A percentile compares a stretch with the other conserved stretches of the same genome.
phyloP scores from a whole-genome alignment of 1,140 invertebrate genomes.

The Drosophila navojoa region DNA sequence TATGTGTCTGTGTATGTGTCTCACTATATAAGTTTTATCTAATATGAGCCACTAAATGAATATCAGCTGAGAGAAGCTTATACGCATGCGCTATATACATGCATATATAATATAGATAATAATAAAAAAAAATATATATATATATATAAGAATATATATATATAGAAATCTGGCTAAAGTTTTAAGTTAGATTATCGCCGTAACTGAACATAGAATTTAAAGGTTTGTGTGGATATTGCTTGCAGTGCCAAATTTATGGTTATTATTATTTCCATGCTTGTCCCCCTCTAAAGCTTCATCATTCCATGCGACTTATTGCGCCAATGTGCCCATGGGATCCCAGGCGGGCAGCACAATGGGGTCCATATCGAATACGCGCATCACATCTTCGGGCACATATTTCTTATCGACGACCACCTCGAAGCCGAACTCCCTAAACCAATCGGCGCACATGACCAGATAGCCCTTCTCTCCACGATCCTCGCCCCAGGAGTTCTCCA shows the following conservation, averaged over 20 bases:
- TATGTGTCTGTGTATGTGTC: conserved; percentile 5
- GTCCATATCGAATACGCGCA: conserved; percentile 90
- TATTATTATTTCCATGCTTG: conserved; percentile 24
- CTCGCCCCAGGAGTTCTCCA: conserved; percentile 96
- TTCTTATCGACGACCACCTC: conserved; percentile 95
- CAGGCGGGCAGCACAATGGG: conserved; percentile 93
- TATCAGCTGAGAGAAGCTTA: conserved; percentile 1
- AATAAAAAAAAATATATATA: conserved; percentile 20
- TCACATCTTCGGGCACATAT: conserved; percentile 89
- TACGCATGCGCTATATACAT: not conserved
- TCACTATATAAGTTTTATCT: conserved; percentile 15
- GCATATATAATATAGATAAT: conserved; percentile 15
- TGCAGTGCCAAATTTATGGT: conserved; percentile 45
- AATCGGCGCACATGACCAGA: conserved; percentile 91
- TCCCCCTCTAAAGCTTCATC: conserved; percentile 34
- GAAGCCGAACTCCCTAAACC: conserved; percentile 96
- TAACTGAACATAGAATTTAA: conserved; percentile 35
- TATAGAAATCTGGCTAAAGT: conserved; percentile 31
- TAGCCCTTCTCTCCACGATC: conserved; percentile 95
- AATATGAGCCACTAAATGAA: not conserved
- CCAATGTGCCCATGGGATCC: conserved; percentile 96
- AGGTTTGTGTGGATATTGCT: conserved; percentile 37
- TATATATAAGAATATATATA: conserved; percentile 29
- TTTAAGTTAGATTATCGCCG: conserved; percentile 18
- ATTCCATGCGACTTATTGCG: conserved; percentile 82